A percentile compares a stretch with the other conserved stretches of the same genome.
phyloP scores from a whole-genome alignment of 1,140 invertebrate species.

The Zophobas atratus region DNA sequence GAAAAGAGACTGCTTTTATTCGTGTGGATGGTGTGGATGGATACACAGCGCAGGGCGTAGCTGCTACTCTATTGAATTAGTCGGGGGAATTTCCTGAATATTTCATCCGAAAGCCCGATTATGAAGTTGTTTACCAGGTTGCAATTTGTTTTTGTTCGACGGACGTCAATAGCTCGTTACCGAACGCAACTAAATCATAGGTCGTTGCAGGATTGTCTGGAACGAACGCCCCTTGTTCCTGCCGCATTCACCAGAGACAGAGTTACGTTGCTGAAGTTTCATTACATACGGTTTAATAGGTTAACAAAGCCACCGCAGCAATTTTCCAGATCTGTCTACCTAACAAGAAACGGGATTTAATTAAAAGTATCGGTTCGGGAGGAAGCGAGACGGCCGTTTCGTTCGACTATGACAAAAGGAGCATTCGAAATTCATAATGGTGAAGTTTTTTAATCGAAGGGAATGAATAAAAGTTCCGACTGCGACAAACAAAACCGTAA shows the following conservation, averaged over 20 bases:
- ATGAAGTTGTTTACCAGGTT: slow-evolving; percentile 13
- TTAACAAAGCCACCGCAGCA: slow-evolving; percentile 17
- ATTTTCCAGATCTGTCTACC: neutral
- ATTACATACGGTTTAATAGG: slow-evolving; percentile 4
- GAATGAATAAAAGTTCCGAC: neutral
- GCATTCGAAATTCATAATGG: slow-evolving; percentile 10
- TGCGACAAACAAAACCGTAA: neutral
- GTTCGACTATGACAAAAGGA: slow-evolving; percentile 8
- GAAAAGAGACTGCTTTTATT: slow-evolving; percentile 11
- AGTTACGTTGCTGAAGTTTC: slow-evolving; percentile 25
- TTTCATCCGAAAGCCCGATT: slow-evolving; percentile 5
- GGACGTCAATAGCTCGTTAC: no score
- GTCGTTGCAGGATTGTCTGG: slow-evolving; percentile 13
- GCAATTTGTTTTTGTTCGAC: slow-evolving; percentile 9
- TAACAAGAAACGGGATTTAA: neutral
- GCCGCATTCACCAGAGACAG: slow-evolving; percentile 5
- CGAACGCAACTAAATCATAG: neutral
- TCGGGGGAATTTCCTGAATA: neutral
- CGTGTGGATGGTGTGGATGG: neutral
- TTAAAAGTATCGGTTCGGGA: slow-evolving; percentile 2
- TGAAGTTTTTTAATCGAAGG: slow-evolving; percentile 31
- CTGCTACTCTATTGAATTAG: slow-evolving; percentile 1
- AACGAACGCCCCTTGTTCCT: slow-evolving; percentile 6
- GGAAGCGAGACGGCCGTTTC: neutral
- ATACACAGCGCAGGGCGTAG: neutral